Conservation (phyloP, 2,888 invertebrate genomes). For the Catocala nupta region DNA sequence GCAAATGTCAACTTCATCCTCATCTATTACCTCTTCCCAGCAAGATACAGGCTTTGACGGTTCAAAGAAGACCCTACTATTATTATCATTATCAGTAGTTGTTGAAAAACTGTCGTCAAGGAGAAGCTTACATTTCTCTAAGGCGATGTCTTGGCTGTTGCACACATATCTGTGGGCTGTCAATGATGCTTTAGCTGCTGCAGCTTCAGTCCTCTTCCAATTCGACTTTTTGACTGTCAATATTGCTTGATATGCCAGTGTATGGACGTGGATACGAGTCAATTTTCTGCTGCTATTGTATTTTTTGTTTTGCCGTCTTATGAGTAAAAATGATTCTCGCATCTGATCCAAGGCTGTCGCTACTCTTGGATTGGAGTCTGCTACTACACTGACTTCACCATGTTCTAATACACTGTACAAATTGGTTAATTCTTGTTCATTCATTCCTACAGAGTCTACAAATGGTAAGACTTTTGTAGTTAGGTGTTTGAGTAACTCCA, state of each 20-base stretch:
- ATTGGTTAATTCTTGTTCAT: constrained; percentile 95
- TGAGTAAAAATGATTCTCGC: constrained; percentile 89
- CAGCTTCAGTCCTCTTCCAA: constrained; percentile 93
- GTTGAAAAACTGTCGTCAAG: constrained; percentile 95
- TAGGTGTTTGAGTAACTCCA: constrained; percentile 89
- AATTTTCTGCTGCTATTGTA: constrained; percentile 85
- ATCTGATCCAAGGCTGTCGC: constrained; percentile 94
- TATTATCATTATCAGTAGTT: constrained; percentile 85
- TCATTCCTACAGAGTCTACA: constrained; percentile 95
- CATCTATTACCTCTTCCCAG: constrained; percentile 90
- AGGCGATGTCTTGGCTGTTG: constrained; percentile 87
- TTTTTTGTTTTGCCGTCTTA: constrained; percentile 77
- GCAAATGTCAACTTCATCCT: constrained; percentile 89
- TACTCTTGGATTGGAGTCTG: constrained; percentile 93
- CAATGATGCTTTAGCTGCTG: constrained; percentile 93
- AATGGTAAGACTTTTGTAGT: constrained; percentile 90
- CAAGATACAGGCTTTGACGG: constrained; percentile 92
- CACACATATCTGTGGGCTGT: constrained; percentile 95
- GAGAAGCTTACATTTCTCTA: constrained; percentile 86
- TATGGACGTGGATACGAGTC: constrained; percentile 94
- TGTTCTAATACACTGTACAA: constrained; percentile 90
- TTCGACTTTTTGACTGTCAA: constrained; percentile 89
- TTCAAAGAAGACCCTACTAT: constrained; percentile 89
- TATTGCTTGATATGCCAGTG: constrained; percentile 95
- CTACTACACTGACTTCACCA: constrained; percentile 91